A percentile compares a stretch with the other conserved stretches of the same genome.
Evolutionary conservation across 2,888 invertebrate genomes (phyloP).

Genomic region (Halictus quadricinctus): DNA sequence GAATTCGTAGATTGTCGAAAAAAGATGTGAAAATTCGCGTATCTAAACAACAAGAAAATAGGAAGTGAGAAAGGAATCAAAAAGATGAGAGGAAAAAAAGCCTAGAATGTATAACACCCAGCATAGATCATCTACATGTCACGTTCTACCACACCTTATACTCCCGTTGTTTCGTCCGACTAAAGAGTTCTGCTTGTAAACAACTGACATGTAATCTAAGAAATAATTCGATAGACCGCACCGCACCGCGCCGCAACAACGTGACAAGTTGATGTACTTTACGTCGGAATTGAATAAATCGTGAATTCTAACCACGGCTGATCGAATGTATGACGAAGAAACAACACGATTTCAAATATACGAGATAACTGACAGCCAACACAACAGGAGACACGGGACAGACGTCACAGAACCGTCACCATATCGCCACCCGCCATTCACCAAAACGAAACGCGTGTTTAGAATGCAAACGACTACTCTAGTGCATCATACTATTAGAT

Average conservation of each 20-base stretch:
- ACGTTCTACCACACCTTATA: slow-evolving; percentile 63
- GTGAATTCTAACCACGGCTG: neutral
- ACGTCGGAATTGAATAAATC: neutral
- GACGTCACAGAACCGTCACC: slow-evolving; percentile 74
- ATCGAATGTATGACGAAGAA: neutral
- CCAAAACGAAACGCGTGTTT: slow-evolving; percentile 53
- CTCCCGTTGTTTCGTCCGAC: slow-evolving; percentile 17
- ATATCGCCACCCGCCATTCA: slow-evolving; percentile 72
- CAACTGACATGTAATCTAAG: slow-evolving; percentile 11
- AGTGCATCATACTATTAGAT: neutral
- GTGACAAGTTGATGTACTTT: neutral
- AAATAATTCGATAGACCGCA: neutral
- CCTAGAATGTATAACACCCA: slow-evolving; percentile 21
- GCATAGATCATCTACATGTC: slow-evolving; percentile 49
- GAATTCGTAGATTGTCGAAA: slow-evolving; percentile 3
- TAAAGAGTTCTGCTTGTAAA: slow-evolving; percentile 28
- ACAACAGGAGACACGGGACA: slow-evolving; percentile 67
- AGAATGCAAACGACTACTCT: slow-evolving; percentile 29
- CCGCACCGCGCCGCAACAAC: slow-evolving; percentile 6
- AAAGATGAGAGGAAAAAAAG: slow-evolving; percentile 23
- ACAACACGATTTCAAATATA: slow-evolving; percentile 40
- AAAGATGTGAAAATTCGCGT: slow-evolving; percentile 28
- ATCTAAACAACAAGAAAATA: neutral
- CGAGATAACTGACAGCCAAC: slow-evolving; percentile 71
- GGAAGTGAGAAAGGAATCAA: neutral